Evolutionary conservation across 2,888 invertebrate species (phyloP).

Genomic region (Neocrepidodera transversa): DNA sequence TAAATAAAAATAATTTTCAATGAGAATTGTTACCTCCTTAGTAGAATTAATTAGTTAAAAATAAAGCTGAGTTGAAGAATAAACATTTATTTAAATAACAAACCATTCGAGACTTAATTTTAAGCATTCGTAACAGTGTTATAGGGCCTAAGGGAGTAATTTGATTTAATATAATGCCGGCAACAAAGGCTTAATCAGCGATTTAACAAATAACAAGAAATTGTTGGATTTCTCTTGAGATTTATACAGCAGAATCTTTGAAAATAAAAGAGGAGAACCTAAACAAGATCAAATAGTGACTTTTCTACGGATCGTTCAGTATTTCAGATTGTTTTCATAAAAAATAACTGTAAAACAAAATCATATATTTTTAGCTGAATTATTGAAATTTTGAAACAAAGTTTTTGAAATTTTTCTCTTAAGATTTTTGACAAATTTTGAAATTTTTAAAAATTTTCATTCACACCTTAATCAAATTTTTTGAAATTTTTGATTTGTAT

Average conservation of each 20-base stretch:
- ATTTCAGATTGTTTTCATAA: background rate
- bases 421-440: too few species aligned
- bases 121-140: background rate
- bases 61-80: background rate
- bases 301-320: background rate
- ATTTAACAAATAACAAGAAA: constrained; percentile 22
- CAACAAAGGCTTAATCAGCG: constrained; percentile 22
- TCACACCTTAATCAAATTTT: too few species aligned
- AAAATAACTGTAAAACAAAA: too few species aligned
- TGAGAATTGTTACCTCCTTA: too few species aligned
- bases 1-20: too few species aligned
- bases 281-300: background rate
- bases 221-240: constrained; percentile 2
- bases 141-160: constrained; percentile 3
- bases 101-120: constrained; percentile 7
- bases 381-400: too few species aligned
- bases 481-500: too few species aligned
- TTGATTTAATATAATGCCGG: constrained; percentile 11
- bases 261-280: background rate
- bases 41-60: constrained; percentile 9
- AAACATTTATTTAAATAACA: constrained; percentile 15
- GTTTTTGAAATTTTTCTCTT: too few species aligned
- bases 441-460: too few species aligned
- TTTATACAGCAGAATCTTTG: background rate
- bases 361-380: too few species aligned